phyloP scores from a whole-genome alignment of 2,797 vertebrate species.

The Erethizon dorsatum region DNA sequence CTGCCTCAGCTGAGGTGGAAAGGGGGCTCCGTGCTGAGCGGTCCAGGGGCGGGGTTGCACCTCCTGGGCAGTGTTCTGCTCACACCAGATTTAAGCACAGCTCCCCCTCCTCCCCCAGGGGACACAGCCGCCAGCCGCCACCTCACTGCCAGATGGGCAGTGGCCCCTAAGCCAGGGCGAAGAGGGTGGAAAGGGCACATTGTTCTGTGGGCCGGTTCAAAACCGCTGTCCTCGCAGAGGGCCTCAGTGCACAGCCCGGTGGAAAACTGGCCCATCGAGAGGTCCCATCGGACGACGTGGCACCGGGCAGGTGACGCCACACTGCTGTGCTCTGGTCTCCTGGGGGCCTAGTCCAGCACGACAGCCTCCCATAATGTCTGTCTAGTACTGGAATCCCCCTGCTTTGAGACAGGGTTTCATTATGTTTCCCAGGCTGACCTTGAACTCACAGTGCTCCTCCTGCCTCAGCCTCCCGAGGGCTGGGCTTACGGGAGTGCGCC shows the following conservation, averaged over 20 bases:
- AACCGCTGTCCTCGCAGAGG: neutral
- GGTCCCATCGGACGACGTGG: neutral
- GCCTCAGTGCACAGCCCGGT: accelerated
- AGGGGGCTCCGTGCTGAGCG: too few species aligned
- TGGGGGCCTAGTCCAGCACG: neutral
- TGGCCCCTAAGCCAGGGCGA: neutral
- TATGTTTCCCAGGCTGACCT: neutral
- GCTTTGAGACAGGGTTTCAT: neutral
- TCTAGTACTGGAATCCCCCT: neutral
- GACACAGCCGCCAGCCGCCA: neutral
- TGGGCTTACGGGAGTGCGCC: neutral
- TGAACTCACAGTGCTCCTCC: neutral
- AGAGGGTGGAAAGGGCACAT: neutral
- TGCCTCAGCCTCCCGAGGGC: neutral
- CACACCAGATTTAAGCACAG: neutral
- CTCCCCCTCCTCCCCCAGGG: neutral
- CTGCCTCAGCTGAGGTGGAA: neutral
- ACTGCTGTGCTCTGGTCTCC: neutral
- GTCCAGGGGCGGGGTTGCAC: too few species aligned
- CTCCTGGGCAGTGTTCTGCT: neutral
- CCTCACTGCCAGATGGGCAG: neutral
- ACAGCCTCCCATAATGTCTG: neutral
- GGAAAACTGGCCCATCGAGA: neutral
- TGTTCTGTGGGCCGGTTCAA: neutral
- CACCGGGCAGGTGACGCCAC: neutral